Evolutionary conservation across 2,888 invertebrate species (phyloP).

Genomic region (Hydraecia micacea): DNA sequence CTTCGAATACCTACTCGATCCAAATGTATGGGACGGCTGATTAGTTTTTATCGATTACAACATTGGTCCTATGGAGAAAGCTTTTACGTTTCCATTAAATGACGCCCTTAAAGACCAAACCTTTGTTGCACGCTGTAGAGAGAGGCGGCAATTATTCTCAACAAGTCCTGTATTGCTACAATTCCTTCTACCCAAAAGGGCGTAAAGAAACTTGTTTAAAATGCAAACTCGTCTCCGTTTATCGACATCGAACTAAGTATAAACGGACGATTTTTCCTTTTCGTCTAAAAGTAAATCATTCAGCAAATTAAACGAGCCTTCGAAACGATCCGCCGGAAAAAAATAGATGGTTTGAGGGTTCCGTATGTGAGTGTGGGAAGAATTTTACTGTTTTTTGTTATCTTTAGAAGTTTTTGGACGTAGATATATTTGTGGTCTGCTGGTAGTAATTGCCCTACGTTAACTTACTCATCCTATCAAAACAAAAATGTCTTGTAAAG

Average conservation of each 20-base stretch:
- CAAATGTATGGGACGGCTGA: neutral
- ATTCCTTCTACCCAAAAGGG: slow-evolving; percentile 10
- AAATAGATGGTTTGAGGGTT: slow-evolving; percentile 62
- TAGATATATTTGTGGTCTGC: neutral
- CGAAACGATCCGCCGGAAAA: slow-evolving; percentile 60
- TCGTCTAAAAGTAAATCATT: slow-evolving; percentile 70
- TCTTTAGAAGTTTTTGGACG: neutral
- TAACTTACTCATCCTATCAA: neutral
- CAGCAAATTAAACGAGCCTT: slow-evolving; percentile 72
- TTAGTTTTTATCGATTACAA: neutral
- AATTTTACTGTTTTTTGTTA: slow-evolving; percentile 6
- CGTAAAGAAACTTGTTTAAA: slow-evolving; percentile 54
- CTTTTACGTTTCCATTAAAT: neutral
- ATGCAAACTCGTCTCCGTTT: slow-evolving; percentile 58
- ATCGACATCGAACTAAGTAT: slow-evolving; percentile 62
- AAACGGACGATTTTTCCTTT: slow-evolving; percentile 63
- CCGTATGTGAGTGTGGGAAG: slow-evolving; percentile 18
- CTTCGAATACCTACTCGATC: neutral
- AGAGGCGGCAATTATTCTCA: neutral
- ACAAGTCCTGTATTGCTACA: neutral
- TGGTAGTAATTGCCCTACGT: neutral
- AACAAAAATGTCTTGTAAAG: neutral
- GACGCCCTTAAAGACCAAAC: neutral
- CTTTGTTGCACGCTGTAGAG: neutral
- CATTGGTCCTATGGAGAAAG: neutral